These are phyloP conservation scores for Erpetoichthys calabaricus DNA, from an alignment of 2,797 vertebrate genomes.

Conservation along the genomic window DNA sequence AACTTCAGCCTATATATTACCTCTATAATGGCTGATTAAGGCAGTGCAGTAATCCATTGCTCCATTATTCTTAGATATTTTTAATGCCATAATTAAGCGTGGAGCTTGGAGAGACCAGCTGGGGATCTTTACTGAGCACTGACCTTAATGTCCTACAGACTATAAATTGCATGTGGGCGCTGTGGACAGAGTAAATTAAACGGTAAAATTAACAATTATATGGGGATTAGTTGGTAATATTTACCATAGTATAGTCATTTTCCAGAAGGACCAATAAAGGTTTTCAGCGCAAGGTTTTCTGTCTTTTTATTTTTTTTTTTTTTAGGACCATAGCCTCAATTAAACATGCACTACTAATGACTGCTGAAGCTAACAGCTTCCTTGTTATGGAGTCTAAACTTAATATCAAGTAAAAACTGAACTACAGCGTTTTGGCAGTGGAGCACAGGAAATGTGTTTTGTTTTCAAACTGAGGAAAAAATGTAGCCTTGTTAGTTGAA, in stretches of 20 bases:
- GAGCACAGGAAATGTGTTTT: slow-evolving; percentile 3
- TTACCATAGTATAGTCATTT: slow-evolving; percentile 7
- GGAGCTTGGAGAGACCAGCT: slow-evolving; percentile 3
- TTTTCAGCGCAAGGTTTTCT: slow-evolving; percentile 1
- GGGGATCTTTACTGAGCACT: neutral
- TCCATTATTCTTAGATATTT: slow-evolving; percentile 1
- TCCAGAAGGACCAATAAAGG: slow-evolving; percentile 6
- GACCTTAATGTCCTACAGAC: slow-evolving; percentile 5
- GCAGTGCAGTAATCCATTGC: slow-evolving; percentile 1
- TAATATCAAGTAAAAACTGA: slow-evolving; percentile 6
- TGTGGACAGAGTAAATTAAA: slow-evolving; percentile 5
- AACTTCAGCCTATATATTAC: no score
- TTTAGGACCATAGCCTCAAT: slow-evolving; percentile 8
- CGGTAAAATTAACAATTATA: slow-evolving; percentile 11
- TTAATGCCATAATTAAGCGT: slow-evolving; percentile 4
- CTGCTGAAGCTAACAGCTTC: slow-evolving; percentile 8
- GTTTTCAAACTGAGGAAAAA: slow-evolving; percentile 3
- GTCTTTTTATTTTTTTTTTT: neutral
- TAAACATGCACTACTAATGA: slow-evolving; percentile 10
- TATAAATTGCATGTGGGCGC: neutral
- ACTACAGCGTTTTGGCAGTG: slow-evolving; percentile 6
- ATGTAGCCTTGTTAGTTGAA: slow-evolving; percentile 1
- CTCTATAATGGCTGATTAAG: neutral
- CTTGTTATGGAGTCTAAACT: slow-evolving; percentile 3
- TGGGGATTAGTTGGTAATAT: slow-evolving; percentile 6